A percentile compares a stretch with the other conserved stretches of the same genome.
Conservation (phyloP, 2,888 invertebrate species). For the Odontocolon sp. region DNA sequence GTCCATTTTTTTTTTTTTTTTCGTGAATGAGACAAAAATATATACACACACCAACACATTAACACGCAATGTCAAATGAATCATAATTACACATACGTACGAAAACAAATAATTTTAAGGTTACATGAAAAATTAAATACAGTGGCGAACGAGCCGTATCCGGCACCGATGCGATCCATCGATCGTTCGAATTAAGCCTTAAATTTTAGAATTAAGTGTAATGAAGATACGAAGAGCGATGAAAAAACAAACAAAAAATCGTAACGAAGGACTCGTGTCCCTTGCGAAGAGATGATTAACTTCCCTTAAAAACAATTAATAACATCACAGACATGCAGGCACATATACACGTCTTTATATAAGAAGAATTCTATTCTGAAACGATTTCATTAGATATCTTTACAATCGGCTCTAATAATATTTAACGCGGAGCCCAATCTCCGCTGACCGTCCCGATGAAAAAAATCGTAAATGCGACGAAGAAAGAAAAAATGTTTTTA, state of each 20-base stretch:
- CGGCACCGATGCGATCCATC: slow-evolving; percentile 26
- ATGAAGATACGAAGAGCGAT: slow-evolving; percentile 25
- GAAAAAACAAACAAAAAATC: slow-evolving; percentile 14
- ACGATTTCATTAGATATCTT: slow-evolving; percentile 50
- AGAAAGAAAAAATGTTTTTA: slow-evolving; percentile 27
- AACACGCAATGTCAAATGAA: slow-evolving; percentile 42
- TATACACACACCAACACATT: neutral
- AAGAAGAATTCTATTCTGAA: slow-evolving; percentile 50
- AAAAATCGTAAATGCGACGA: slow-evolving; percentile 20
- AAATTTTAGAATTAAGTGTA: slow-evolving; percentile 48
- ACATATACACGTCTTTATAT: slow-evolving; percentile 48
- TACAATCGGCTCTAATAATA: slow-evolving; percentile 53
- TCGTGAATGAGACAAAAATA: too few species aligned
- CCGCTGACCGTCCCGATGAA: slow-evolving; percentile 50
- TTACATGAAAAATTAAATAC: slow-evolving; percentile 39
- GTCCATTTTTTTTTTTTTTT: too few species aligned
- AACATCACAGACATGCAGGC: slow-evolving; percentile 27
- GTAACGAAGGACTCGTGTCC: slow-evolving; percentile 27
- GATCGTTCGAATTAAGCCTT: slow-evolving; percentile 48
- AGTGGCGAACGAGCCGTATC: slow-evolving; percentile 39
- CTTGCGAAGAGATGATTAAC: slow-evolving; percentile 17
- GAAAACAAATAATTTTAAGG: slow-evolving; percentile 51
- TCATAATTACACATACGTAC: slow-evolving; percentile 41
- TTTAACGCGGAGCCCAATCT: slow-evolving; percentile 37
- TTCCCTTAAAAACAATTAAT: slow-evolving; percentile 32